Conservation (phyloP, 2,888 invertebrate species). For the Platycheirus albimanus region DNA sequence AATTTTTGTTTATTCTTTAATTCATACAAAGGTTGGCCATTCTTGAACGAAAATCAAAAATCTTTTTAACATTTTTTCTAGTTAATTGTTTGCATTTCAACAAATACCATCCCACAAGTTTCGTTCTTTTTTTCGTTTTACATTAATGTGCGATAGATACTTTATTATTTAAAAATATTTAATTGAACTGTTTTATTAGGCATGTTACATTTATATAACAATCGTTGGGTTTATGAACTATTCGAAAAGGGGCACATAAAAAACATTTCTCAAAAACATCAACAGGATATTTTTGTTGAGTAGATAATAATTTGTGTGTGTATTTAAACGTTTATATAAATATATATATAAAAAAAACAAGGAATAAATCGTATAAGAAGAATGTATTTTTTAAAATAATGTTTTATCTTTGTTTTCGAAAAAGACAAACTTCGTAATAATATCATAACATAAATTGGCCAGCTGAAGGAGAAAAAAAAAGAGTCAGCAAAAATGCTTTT, state of each 20-base stretch:
- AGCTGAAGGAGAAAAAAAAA: slow-evolving; percentile 40
- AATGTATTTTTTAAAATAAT: slow-evolving; percentile 29
- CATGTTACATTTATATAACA: slow-evolving; percentile 23
- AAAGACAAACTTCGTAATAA: slow-evolving; percentile 16
- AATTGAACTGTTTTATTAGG: slow-evolving; percentile 26
- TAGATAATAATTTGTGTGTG: neutral
- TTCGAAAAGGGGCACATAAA: slow-evolving; percentile 6
- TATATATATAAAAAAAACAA: slow-evolving; percentile 17
- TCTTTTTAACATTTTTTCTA: too few relatives aligned
- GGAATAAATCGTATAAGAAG: slow-evolving; percentile 34
- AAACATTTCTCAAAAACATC: neutral
- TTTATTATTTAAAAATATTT: slow-evolving; percentile 3
- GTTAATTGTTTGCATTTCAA: neutral
- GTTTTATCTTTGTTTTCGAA: slow-evolving; percentile 33
- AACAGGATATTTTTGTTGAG: slow-evolving; percentile 6
- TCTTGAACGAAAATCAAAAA: slow-evolving; percentile 48
- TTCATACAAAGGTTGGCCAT: slow-evolving; percentile 66
- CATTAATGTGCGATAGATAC: slow-evolving; percentile 13
- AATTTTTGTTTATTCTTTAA: slow-evolving; percentile 28
- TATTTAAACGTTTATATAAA: slow-evolving; percentile 13
- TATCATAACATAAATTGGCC: slow-evolving; percentile 52
- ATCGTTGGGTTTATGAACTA: slow-evolving; percentile 53
- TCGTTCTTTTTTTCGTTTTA: too few relatives aligned
- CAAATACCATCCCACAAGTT: neutral
- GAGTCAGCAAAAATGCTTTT: slow-evolving; percentile 24